phyloP scores from a whole-genome alignment of 2,888 invertebrate species.

The Drosophila niveifrons region DNA sequence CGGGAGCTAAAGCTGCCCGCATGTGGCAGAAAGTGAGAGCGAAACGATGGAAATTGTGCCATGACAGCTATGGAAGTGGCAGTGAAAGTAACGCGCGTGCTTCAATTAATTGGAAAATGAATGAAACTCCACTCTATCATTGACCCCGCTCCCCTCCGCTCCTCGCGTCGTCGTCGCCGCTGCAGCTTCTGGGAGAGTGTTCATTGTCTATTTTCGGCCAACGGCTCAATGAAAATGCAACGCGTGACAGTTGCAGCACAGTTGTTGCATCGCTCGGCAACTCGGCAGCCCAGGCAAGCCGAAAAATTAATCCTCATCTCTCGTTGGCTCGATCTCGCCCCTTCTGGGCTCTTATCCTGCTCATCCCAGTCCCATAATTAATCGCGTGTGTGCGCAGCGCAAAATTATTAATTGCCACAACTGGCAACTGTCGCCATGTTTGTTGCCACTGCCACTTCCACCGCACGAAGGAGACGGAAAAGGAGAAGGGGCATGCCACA shows the following conservation, averaged over 20 bases:
- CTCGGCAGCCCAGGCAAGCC: neutral
- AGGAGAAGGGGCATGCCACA: constrained; percentile 11
- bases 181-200: neutral
- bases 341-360: neutral
- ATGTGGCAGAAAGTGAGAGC: constrained; percentile 74
- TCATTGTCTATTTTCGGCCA: constrained; percentile 74
- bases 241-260: constrained; percentile 70
- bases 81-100: constrained; percentile 81
- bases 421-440: constrained; percentile 82
- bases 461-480: no score
- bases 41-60: constrained; percentile 41
- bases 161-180: neutral
- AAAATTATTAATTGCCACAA: constrained; percentile 85
- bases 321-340: neutral
- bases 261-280: constrained; percentile 16
- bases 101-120: constrained; percentile 83
- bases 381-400: constrained; percentile 82
- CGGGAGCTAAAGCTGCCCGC: constrained; percentile 43
- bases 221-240: constrained; percentile 72
- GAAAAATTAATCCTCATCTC: constrained; percentile 47
- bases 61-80: constrained; percentile 13
- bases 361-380: constrained; percentile 76
- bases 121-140: constrained; percentile 59
- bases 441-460: constrained; percentile 46
- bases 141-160: neutral